phyloP scores from a whole-genome alignment of 2,888 invertebrate species.

The Pachydiplax longipennis region DNA sequence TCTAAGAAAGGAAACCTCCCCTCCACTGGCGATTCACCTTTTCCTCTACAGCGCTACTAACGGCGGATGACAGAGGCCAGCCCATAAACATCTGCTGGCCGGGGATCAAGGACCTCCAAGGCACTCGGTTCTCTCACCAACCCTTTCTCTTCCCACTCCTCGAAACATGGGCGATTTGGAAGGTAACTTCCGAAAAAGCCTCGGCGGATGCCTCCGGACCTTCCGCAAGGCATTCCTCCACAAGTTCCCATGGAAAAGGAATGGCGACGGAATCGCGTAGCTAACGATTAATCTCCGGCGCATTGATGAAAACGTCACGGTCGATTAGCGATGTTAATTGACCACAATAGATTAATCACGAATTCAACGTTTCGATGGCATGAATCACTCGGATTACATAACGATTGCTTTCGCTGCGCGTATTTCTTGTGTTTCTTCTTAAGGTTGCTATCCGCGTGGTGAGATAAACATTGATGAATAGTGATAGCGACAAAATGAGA shows the following conservation, averaged over 20 bases:
- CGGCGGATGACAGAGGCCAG: neutral
- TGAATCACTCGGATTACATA: too few species aligned
- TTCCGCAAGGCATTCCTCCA: conserved; percentile 27
- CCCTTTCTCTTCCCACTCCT: neutral
- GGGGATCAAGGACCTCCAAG: conserved; percentile 15
- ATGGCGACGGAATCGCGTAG: neutral
- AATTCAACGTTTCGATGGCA: too few species aligned
- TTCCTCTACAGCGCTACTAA: neutral
- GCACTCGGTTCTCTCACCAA: neutral
- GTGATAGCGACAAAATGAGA: too few species aligned
- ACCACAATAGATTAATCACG: too few species aligned
- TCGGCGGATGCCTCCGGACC: conserved; percentile 8
- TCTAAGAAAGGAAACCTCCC: neutral
- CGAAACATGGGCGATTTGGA: neutral
- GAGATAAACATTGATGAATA: too few species aligned
- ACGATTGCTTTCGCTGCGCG: too few species aligned
- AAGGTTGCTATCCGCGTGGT: too few species aligned
- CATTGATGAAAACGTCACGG: too few species aligned
- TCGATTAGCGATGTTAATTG: too few species aligned
- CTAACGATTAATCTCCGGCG: too few species aligned
- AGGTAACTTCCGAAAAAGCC: neutral
- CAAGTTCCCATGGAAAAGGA: neutral
- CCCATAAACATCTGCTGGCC: conserved; percentile 16
- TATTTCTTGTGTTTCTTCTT: too few species aligned
- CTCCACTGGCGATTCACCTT: neutral